Percentiles rank a stretch among this genome's conserved stretches.
phyloP scores from a whole-genome alignment of 2,797 vertebrate genomes.

The Phrynocephalus vlangalii region DNA sequence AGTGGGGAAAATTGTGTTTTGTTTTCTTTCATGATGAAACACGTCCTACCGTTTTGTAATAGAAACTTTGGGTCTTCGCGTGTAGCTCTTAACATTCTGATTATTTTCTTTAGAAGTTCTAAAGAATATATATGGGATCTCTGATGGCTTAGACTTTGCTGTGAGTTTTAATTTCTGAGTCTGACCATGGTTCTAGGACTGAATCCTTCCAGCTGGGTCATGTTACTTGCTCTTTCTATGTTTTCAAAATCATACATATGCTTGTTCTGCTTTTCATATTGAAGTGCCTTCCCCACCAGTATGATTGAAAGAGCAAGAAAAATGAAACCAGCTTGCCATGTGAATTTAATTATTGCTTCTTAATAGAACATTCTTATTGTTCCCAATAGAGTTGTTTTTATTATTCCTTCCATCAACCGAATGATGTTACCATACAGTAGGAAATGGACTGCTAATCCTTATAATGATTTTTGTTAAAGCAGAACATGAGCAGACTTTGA shows the following conservation, averaged over 20 bases:
- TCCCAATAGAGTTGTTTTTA: not conserved
- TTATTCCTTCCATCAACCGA: not conserved
- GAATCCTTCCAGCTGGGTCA: not conserved
- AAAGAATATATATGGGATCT: not conserved
- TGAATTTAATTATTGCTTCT: constrained; percentile 36
- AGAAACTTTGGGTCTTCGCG: not conserved
- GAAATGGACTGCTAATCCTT: not conserved
- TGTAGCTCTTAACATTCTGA: not conserved
- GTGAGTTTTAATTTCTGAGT: not conserved
- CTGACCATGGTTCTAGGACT: not conserved
- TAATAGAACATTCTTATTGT: not conserved
- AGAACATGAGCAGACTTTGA: not conserved
- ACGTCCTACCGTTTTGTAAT: no score
- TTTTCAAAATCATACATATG: constrained; percentile 48
- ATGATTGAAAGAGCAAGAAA: constrained; percentile 46
- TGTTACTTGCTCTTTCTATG: constrained; percentile 36
- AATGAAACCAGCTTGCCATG: constrained; percentile 46
- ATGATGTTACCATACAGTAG: not conserved
- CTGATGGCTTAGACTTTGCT: not conserved
- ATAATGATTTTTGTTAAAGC: constrained; percentile 1
- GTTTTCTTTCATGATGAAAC: no score
- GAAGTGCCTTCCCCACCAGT: not conserved
- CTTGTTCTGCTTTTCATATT: constrained; percentile 29
- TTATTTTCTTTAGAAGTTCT: no score
- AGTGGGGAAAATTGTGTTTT: no score